Conservation (phyloP, 2,797 vertebrate species). For the Chloroceryle amazona region DNA sequence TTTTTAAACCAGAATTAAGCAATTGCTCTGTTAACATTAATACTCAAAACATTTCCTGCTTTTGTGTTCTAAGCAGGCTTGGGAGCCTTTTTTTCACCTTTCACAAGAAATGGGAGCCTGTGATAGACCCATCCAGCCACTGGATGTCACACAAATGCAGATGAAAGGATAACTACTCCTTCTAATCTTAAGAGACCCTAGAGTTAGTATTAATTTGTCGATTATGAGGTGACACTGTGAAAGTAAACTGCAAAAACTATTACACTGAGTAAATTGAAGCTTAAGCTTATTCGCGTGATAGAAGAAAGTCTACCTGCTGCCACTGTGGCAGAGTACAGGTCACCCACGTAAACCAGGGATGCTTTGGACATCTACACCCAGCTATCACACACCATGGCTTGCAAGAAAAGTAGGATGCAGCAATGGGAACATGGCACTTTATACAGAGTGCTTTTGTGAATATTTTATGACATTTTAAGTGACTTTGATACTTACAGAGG, state of each 20-base stretch:
- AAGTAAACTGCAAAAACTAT: neutral
- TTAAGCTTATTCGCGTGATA: neutral
- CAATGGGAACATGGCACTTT: rapidly evolving
- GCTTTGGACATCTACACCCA: neutral
- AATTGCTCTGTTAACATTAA: neutral
- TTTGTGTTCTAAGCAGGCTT: neutral
- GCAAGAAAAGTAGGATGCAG: neutral
- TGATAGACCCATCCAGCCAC: slow-evolving; percentile 67
- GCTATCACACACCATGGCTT: neutral
- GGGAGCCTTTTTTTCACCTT: neutral
- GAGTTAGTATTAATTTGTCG: neutral
- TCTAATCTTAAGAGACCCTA: neutral
- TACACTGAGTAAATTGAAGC: neutral
- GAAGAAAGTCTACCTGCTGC: neutral
- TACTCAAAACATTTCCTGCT: neutral
- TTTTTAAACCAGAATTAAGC: neutral
- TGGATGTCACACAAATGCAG: slow-evolving; percentile 78
- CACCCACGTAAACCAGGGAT: neutral
- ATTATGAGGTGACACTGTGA: neutral
- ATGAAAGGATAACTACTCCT: neutral
- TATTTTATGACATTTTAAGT: neutral
- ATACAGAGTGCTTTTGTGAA: neutral
- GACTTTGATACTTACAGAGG: neutral
- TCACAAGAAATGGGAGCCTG: neutral
- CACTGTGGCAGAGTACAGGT: neutral